Percentiles rank a stretch among this genome's conserved stretches.
phyloP scores from a whole-genome alignment of 2,797 vertebrate genomes.

The Helostoma temminkii region DNA sequence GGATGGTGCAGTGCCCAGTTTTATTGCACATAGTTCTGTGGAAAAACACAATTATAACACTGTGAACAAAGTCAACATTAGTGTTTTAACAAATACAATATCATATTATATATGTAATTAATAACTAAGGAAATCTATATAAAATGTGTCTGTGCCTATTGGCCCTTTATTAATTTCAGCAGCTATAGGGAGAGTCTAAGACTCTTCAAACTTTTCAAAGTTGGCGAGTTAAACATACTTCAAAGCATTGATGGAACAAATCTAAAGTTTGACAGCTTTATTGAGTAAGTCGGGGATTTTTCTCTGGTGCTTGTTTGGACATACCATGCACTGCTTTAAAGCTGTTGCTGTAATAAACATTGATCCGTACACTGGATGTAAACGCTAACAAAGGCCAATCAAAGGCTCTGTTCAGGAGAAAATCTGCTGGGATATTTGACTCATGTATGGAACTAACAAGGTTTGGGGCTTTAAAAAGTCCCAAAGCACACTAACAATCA shows the following conservation, averaged over 20 bases:
- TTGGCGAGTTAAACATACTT: slow-evolving; percentile 16
- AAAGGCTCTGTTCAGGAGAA: slow-evolving; percentile 38
- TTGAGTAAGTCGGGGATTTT: slow-evolving; percentile 78
- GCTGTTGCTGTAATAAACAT: slow-evolving; percentile 79
- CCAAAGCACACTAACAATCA: slow-evolving; percentile 29
- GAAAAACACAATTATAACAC: neutral
- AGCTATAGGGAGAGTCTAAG: neutral
- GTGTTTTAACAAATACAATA: slow-evolving; percentile 2
- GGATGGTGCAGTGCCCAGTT: slow-evolving; percentile 12
- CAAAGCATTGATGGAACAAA: slow-evolving; percentile 75
- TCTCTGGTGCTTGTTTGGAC: slow-evolving; percentile 82
- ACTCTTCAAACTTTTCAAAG: slow-evolving; percentile 30
- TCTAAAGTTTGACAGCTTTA: slow-evolving; percentile 87
- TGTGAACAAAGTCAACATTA: neutral
- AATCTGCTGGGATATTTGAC: slow-evolving; percentile 38
- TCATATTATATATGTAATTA: neutral
- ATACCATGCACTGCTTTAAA: slow-evolving; percentile 77
- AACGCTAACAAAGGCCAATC: slow-evolving; percentile 71
- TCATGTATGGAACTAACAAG: slow-evolving; percentile 42
- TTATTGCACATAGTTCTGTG: neutral
- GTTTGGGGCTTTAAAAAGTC: slow-evolving; percentile 28
- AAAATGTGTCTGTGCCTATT: neutral
- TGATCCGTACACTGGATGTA: slow-evolving; percentile 54
- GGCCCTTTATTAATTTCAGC: slow-evolving; percentile 13
- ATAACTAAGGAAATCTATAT: slow-evolving; percentile 8